phyloP scores from a whole-genome alignment of 2,113 vertebrate genomes.

The Colinus virginianus region DNA sequence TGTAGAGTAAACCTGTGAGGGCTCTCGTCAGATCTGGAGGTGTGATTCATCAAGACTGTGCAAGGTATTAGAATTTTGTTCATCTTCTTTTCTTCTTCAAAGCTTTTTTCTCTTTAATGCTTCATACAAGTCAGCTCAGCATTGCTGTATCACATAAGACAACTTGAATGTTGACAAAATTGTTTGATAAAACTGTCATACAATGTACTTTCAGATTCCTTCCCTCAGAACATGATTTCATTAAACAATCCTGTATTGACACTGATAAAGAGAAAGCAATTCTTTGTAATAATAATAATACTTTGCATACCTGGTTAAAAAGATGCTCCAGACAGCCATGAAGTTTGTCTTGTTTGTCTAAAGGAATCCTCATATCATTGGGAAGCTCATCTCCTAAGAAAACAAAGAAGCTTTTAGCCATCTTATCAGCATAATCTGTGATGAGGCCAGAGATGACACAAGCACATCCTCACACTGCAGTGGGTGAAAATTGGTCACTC shows the following conservation, averaged over 20 bases:
- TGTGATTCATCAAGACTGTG: background rate
- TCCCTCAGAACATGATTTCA: background rate
- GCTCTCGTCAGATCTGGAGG: background rate
- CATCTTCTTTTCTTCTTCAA: background rate
- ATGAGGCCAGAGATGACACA: background rate
- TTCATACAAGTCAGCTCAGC: background rate
- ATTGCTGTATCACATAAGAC: background rate
- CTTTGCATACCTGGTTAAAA: constrained; percentile 90
- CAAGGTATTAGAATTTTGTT: background rate
- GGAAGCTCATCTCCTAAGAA: constrained; percentile 92
- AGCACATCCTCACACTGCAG: background rate
- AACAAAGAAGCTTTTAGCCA: background rate
- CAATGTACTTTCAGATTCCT: background rate
- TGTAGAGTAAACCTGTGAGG: background rate
- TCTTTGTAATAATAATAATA: background rate
- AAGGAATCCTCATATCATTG: constrained; percentile 95
- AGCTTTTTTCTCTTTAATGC: background rate
- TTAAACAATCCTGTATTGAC: background rate
- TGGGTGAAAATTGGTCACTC: background rate
- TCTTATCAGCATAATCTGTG: background rate
- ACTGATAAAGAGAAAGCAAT: background rate
- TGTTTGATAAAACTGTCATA: background rate
- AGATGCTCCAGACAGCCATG: constrained; percentile 98
- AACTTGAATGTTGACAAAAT: background rate
- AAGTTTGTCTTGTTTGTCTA: constrained; percentile 97